Evolutionary conservation across 2,113 vertebrate genomes (phyloP).

Genomic region (Tachuris rubrigastra): DNA sequence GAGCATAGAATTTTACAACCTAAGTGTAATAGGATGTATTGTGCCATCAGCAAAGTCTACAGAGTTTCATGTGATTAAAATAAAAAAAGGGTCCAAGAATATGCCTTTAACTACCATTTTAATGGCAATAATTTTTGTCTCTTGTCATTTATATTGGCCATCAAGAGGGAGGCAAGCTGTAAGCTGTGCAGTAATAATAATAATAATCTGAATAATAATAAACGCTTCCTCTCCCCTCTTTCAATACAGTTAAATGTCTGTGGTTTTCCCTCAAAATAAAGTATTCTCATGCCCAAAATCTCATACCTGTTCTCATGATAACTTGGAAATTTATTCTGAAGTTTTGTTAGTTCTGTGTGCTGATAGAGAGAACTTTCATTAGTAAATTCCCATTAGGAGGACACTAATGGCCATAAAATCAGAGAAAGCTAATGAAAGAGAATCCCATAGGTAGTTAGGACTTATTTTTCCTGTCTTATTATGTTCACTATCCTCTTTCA

Average conservation of each 20-base stretch:
- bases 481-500: background rate
- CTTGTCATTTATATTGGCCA: slow-evolving; percentile 72
- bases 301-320: slow-evolving; percentile 24
- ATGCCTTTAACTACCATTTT: slow-evolving; percentile 76
- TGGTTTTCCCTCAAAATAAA: slow-evolving; percentile 37
- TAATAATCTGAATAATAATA: slow-evolving; percentile 70
- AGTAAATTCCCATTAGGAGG: slow-evolving; percentile 43
- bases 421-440: slow-evolving; percentile 31
- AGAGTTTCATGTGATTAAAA: slow-evolving; percentile 75
- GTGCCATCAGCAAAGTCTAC: slow-evolving; percentile 75
- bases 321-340: slow-evolving; percentile 45
- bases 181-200: slow-evolving; percentile 52
- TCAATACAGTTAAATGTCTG: slow-evolving; percentile 6
- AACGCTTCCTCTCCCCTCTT: slow-evolving; percentile 34
- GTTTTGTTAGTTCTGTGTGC: background rate
- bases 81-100: slow-evolving; percentile 68
- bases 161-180: slow-evolving; percentile 56
- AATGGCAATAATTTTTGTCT: slow-evolving; percentile 73
- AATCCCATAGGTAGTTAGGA: slow-evolving; percentile 40
- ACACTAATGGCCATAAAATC: slow-evolving; percentile 46
- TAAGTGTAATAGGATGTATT: slow-evolving; percentile 76
- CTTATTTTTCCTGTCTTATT: slow-evolving; percentile 31
- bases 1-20: slow-evolving; percentile 76
- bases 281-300: background rate
- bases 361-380: background rate